Conservation (phyloP, 2,113 vertebrate genomes). For the Corapipo altera region DNA sequence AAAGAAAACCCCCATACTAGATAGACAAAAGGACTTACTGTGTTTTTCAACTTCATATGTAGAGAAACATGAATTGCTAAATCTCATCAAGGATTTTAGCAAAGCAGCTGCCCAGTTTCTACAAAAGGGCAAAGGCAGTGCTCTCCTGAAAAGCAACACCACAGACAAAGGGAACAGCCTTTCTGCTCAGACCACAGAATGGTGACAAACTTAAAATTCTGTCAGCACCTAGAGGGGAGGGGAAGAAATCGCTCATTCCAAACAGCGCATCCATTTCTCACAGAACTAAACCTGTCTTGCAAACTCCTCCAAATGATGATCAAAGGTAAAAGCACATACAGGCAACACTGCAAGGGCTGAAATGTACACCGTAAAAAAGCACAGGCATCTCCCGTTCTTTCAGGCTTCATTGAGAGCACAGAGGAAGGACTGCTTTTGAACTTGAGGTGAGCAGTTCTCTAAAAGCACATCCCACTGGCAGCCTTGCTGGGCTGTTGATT, state of each 20-base stretch:
- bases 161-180: not conserved
- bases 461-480: not conserved
- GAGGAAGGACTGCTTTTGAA: conserved; percentile 4
- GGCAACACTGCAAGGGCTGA: not conserved
- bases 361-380: not conserved
- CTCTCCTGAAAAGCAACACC: not conserved
- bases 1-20: not conserved
- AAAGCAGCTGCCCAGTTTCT: conserved; percentile 4
- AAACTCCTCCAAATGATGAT: conserved; percentile 35
- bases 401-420: not conserved
- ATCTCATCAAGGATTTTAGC: not conserved
- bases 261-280: not conserved
- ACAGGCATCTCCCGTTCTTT: not conserved
- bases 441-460: not conserved
- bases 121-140: not conserved
- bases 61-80: not conserved
- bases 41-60: not conserved
- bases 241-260: not conserved
- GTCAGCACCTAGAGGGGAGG: not conserved
- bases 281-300: conserved; percentile 6
- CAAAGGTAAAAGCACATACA: conserved; percentile 21
- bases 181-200: not conserved
- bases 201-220: conserved; percentile 26
- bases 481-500: not conserved
- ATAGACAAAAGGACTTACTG: not conserved